These are phyloP conservation scores for Agrochola lychnidis DNA, from an alignment of 2,888 invertebrate species.

Conservation along the genomic window DNA sequence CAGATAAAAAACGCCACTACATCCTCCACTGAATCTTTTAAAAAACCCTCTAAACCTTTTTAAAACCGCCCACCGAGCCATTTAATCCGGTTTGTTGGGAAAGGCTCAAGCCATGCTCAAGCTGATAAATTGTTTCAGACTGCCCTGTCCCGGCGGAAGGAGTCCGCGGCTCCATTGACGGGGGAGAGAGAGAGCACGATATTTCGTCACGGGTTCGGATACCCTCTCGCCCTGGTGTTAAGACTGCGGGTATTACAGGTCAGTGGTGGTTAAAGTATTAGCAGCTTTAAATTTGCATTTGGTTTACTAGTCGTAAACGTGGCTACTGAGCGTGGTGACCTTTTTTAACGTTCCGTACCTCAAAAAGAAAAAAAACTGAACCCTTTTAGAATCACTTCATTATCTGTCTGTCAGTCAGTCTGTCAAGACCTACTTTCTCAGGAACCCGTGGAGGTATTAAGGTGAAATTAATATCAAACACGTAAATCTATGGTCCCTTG, in stretches of 20 bases:
- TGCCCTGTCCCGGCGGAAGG: constrained; percentile 89
- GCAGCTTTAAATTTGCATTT: constrained; percentile 1
- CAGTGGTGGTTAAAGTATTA: constrained; percentile 31
- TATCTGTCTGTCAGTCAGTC: no score
- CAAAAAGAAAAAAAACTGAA: no score
- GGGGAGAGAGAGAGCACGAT: constrained; percentile 83
- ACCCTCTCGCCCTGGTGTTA: constrained; percentile 91
- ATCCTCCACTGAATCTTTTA: not conserved
- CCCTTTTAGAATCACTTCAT: no score
- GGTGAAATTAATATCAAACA: no score
- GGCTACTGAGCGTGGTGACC: no score
- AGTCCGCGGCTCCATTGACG: constrained; percentile 90
- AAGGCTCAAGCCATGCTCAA: constrained; percentile 33
- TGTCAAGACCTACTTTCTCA: no score
- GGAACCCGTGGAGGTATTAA: no score
- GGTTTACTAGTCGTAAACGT: not conserved
- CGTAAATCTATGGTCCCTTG: no score
- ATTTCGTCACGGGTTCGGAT: constrained; percentile 86
- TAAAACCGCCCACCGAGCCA: constrained; percentile 1
- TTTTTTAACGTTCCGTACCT: not conserved
- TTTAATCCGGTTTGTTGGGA: constrained; percentile 31
- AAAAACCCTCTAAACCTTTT: constrained; percentile 11
- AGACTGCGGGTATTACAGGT: constrained; percentile 91
- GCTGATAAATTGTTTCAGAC: constrained; percentile 82
- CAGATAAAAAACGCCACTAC: not conserved